Base-by-base conservation (phyloP, 2,113 vertebrate genomes). In the Platysternon megacephalum region DNA sequence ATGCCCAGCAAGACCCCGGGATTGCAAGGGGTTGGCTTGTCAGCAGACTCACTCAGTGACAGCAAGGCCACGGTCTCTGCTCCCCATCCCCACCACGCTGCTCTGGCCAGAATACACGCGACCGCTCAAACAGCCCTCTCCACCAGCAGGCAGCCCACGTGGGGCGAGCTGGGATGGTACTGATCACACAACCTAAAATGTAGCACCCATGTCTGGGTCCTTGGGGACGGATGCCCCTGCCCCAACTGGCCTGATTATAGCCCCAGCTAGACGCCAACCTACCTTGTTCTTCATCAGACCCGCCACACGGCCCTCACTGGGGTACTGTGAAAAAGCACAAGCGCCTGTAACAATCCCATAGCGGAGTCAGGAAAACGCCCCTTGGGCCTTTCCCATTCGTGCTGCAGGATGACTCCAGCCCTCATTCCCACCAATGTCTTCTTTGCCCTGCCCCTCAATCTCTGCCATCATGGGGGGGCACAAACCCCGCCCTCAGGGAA, bases 291-390 rank as follows among this genome's bases (percentile, higher is more conserved):
- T 95, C 21, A 0, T 82, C 81, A 84, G 53, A 46, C 12, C 72
- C 46, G 93, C 44, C 0, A 0, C 11, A 29, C 26, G 55, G 29
- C 91, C 86, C 35, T 98, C 94, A 98, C 76, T 98, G 81, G 28
- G 96, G 97, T 84, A 97, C 97, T 98, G 94, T 48, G 68, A 49
- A 76, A 96, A 86, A 94, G 17, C 22, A 91, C 0, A 17, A 58
- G 44, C 94, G 44, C 86, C 21, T 78, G 39, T 44, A 28, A 46
- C 24, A 78, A 78, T 78, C 24, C 39, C 26, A 78, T 28, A 46
- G 24, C 5, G 3, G 42, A 3, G 42, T 28, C 42, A 46, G 11
- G 12, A 42, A 76, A 44, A 26, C 39, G 2, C n/a, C n/a, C 65
- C 39, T 39, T 21, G 68, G n/a, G 68, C 29, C 14, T 4, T 21